Base-by-base conservation (phyloP, 1,140 invertebrate genomes). In the Teleopsis dalmanni region DNA sequence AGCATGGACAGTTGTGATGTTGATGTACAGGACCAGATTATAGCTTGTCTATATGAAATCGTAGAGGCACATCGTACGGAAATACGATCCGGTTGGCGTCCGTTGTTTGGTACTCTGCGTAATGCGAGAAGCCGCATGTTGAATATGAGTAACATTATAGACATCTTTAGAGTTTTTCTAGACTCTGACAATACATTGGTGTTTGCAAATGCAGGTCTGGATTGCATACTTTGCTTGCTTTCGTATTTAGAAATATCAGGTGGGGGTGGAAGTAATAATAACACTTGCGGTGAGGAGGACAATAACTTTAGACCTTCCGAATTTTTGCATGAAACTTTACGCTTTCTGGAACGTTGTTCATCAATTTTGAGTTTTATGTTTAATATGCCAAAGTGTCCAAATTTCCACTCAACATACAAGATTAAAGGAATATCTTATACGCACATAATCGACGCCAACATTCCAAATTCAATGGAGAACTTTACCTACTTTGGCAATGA, bases 31-130 rank as follows among this genome's bases (percentile, higher is more conserved):
- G 81, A 83, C 59, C 81, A 95, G 84, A 93, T 96, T 61, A 88
- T 95, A 31, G 91, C 89, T 49, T 95, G 90, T 54, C 85, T 95
- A 19, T 95, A 91, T 72, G 91, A 95, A 72, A 91, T 95, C 64
- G 92, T 96, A 0, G 93, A 96, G 74, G 89, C 88, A 0, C 92
- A 91, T 65, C 80, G 87, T 58, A 85, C 84, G 14, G 91, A 96
- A 73, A 94, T 95, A 14, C 79, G 86, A 57, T 95, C 91, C 0
- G 93, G 91, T 0, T 96, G 93, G 93, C 73, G 91, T 37, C 90
- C 93, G 2, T 72, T 95, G 3, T 96, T 96, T 65, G 89, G 89
- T 6, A 91, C 91, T 3, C 66, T 96, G 5, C 78, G 90, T 22
- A 90, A 89, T 22, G 89, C 92, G 0, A 76, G 83, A 52, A 74